phyloP scores from a whole-genome alignment of 2,888 invertebrate species.

The Netelia melanura region DNA sequence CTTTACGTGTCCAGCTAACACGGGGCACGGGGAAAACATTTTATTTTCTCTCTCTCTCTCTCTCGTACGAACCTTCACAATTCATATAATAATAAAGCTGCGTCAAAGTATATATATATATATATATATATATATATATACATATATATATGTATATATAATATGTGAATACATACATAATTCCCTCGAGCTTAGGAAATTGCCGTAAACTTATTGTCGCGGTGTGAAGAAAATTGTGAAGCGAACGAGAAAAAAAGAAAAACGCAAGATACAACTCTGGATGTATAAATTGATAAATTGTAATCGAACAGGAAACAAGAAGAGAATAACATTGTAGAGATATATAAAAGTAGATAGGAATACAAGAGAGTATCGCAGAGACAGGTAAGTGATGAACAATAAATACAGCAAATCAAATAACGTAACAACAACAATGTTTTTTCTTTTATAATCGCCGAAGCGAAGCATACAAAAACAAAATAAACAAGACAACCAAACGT shows the following conservation, averaged over 20 bases:
- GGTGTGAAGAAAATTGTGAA: slow-evolving; percentile 60
- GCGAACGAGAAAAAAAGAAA: slow-evolving; percentile 40
- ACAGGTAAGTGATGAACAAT: slow-evolving; percentile 4
- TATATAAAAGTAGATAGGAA: not conserved
- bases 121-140: slow-evolving; percentile 57
- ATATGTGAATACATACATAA: slow-evolving; percentile 52
- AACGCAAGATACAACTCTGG: slow-evolving; percentile 10
- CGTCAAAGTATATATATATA: slow-evolving; percentile 48
- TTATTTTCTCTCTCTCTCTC: slow-evolving; percentile 26
- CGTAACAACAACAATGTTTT: slow-evolving; percentile 61
- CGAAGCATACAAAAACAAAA: slow-evolving; percentile 58
- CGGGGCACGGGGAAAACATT: slow-evolving; percentile 60
- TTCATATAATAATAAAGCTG: slow-evolving; percentile 34
- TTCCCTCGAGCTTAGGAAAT: slow-evolving; percentile 62
- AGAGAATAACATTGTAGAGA: slow-evolving; percentile 10
- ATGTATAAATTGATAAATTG: not conserved
- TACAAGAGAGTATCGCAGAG: not conserved
- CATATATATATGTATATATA: slow-evolving; percentile 60
- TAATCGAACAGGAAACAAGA: not conserved
- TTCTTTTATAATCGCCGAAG: slow-evolving; percentile 56
- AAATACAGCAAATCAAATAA: slow-evolving; percentile 36
- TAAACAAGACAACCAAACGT: slow-evolving; percentile 27
- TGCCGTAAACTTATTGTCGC: slow-evolving; percentile 71
- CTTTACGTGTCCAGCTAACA: slow-evolving; percentile 45
- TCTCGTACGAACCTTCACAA: slow-evolving; percentile 30